Evolutionary conservation across 2,888 invertebrate genomes (phyloP).

Genomic region (Druceiella hillmani): DNA sequence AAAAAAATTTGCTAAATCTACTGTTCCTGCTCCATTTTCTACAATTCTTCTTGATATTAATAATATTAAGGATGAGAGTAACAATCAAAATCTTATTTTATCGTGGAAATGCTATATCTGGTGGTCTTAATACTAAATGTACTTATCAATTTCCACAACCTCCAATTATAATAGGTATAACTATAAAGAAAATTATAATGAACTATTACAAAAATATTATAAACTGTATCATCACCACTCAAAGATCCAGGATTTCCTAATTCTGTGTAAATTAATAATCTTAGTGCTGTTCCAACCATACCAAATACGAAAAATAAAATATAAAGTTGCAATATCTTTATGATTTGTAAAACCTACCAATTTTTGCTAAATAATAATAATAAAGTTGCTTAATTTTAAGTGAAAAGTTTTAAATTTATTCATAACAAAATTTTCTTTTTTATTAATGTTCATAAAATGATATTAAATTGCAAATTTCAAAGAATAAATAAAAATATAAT

Average conservation of each 20-base stretch:
- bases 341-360: too few relatives aligned
- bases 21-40: slow-evolving; percentile 58
- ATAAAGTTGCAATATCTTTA: too few relatives aligned
- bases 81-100: slow-evolving; percentile 67
- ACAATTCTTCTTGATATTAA: slow-evolving; percentile 49
- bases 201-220: slow-evolving; percentile 65
- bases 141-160: slow-evolving; percentile 70
- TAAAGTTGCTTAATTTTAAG: too few relatives aligned
- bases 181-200: slow-evolving; percentile 66
- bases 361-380: too few relatives aligned
- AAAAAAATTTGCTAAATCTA: slow-evolving; percentile 66
- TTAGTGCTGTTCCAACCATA: too few relatives aligned
- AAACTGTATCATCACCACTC: slow-evolving; percentile 59
- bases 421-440: too few relatives aligned
- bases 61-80: slow-evolving; percentile 54
- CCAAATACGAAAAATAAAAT: too few relatives aligned
- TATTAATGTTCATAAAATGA: too few relatives aligned
- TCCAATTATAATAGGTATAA: slow-evolving; percentile 60
- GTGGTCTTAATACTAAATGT: slow-evolving; percentile 60
- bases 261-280: slow-evolving; percentile 58
- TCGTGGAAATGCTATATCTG: slow-evolving; percentile 72
- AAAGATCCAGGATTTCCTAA: slow-evolving; percentile 52
- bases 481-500: too few relatives aligned
- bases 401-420: too few relatives aligned
- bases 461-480: too few relatives aligned